phyloP scores from a whole-genome alignment of 2,797 vertebrate species.

The Sciurus vulgaris region DNA sequence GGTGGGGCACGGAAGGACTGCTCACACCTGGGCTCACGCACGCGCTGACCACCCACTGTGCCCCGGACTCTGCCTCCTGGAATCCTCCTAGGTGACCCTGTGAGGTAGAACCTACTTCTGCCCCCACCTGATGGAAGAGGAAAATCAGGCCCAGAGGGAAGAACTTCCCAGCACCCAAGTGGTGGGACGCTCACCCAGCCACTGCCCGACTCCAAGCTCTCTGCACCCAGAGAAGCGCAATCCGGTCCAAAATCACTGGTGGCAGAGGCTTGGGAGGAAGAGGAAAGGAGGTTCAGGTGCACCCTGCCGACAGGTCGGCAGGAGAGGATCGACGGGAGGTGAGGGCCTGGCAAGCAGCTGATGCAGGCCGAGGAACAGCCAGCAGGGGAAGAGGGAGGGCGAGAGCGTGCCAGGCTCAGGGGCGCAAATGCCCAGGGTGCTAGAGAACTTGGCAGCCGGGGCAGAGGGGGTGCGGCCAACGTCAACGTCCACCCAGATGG shows the following conservation, averaged over 20 bases:
- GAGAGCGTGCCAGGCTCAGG: background rate
- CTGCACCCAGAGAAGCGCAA: too few relatives aligned
- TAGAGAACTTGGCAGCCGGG: background rate
- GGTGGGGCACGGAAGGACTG: accelerated
- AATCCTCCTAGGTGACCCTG: background rate
- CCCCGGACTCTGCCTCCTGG: background rate
- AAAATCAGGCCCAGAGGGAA: background rate
- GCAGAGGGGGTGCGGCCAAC: background rate
- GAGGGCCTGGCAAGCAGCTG: background rate
- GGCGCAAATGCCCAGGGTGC: background rate
- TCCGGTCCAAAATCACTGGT: background rate
- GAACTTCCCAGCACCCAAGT: background rate
- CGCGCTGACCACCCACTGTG: background rate
- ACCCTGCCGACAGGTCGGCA: background rate
- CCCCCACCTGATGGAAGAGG: background rate
- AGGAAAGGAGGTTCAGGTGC: background rate
- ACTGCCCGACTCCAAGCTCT: background rate
- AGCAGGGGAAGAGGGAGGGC: background rate
- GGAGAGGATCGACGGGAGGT: background rate
- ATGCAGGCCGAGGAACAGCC: background rate
- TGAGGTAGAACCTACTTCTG: background rate
- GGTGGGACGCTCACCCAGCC: too few relatives aligned
- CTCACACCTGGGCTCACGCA: background rate
- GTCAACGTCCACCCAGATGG: background rate
- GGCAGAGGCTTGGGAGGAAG: background rate